phyloP scores from a whole-genome alignment of 2,797 vertebrate genomes.

The Champsocephalus esox region DNA sequence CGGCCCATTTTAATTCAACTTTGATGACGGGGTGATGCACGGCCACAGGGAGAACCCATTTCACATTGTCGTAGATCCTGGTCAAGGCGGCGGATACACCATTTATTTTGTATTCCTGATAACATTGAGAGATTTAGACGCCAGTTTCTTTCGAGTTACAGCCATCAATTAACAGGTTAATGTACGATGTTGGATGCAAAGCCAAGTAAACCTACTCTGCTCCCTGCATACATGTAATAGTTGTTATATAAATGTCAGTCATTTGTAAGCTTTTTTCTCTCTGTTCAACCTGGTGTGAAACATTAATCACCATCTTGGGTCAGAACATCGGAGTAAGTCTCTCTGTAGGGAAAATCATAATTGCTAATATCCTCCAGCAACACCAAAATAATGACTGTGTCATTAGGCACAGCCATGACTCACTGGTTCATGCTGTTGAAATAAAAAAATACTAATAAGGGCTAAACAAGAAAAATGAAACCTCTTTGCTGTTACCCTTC shows the following conservation, averaged over 20 bases:
- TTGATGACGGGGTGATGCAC: too few relatives aligned
- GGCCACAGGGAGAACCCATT: too few relatives aligned
- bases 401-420: not conserved
- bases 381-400: not conserved
- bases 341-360: not conserved
- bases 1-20: too few relatives aligned
- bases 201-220: not conserved
- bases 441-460: too few relatives aligned
- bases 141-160: not conserved
- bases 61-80: too few relatives aligned
- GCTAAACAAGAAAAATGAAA: too few relatives aligned
- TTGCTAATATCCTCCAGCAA: conserved; percentile 5
- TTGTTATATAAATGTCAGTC: not conserved
- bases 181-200: not conserved
- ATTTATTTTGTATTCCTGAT: too few relatives aligned
- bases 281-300: not conserved
- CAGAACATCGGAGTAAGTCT: not conserved
- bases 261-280: not conserved
- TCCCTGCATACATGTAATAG: not conserved
- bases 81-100: too few relatives aligned
- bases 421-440: not conserved
- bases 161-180: not conserved
- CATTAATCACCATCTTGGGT: conserved; percentile 3
- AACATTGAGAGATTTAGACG: not conserved
- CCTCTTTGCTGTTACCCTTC: too few relatives aligned